Conservation (phyloP, 2,888 invertebrate species). For the Agrochola litura region DNA sequence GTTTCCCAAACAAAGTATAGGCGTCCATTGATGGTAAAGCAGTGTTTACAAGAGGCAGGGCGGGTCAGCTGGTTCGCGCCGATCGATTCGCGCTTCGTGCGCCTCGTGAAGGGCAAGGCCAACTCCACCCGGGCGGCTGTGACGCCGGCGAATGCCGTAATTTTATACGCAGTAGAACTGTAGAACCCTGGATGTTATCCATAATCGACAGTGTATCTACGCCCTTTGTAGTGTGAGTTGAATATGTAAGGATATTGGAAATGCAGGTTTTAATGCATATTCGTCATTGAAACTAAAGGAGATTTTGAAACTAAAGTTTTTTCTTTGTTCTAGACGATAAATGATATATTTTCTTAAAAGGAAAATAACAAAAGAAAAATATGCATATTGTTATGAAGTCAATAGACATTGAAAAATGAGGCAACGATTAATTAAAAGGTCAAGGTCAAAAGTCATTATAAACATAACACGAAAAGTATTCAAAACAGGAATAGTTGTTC, state of each 20-base stretch:
- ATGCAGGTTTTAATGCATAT: not conserved
- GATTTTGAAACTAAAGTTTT: not conserved
- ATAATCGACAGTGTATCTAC: slow-evolving; percentile 24
- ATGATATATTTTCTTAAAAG: not conserved
- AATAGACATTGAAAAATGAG: not conserved
- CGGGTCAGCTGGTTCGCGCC: slow-evolving; percentile 79
- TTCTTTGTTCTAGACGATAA: not conserved
- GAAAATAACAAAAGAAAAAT: not conserved
- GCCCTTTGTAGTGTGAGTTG: slow-evolving; percentile 3
- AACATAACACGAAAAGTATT: slow-evolving; percentile 12
- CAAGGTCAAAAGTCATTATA: slow-evolving; percentile 23
- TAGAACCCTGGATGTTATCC: slow-evolving; percentile 46
- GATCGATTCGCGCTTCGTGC: slow-evolving; percentile 79
- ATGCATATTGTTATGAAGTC: not conserved
- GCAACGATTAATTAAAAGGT: slow-evolving; percentile 2
- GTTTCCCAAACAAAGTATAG: slow-evolving; percentile 61
- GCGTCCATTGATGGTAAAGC: slow-evolving; percentile 60
- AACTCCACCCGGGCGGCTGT: slow-evolving; percentile 66
- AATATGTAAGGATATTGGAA: not conserved
- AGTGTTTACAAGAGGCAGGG: slow-evolving; percentile 65
- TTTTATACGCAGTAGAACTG: slow-evolving; percentile 67
- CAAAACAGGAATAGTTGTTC: slow-evolving; percentile 28
- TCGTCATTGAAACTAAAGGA: not conserved
- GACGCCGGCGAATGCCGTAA: slow-evolving; percentile 68
- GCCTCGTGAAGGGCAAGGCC: slow-evolving; percentile 84